Evolutionary conservation across 2,888 invertebrate species (phyloP), one percentile per base, ranked within the genome.

Genomic region (Trichopoda pennipes): DNA sequence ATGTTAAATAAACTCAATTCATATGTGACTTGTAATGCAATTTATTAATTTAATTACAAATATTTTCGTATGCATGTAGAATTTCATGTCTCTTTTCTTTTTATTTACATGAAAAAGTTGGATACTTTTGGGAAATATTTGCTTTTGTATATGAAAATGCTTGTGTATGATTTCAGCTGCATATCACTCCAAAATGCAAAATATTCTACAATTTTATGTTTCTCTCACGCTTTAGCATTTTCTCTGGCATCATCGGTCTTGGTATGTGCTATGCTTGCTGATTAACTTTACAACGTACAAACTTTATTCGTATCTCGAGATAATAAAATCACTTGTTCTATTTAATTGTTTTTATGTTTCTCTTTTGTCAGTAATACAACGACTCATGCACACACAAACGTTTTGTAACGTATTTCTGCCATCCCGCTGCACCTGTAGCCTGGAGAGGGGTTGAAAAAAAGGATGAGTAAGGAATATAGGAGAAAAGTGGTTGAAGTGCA

Each of bases 251-350:
- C 44, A 9, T 17, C n/a, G 47, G n/a, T 23, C 23, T 66, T 51
- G 14, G 14, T 19, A 32, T 35, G 21, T 21, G 53, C n/a, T 23
- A 17, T 55, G 55, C 44, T 55, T 60, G 60, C 38, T 49, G 55
- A 28, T 74, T 47, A 68, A 68, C 58, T 38, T 12, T 38, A 53
- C 38, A 32, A 51, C 51, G n/a, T 42, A 19, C 35, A 69, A 21
- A 32, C 21, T 14, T 47, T 21, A 49, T 19, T 56, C 21, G 35
- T 56, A 68, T 61, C 73, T 55, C 73, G 38, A 55, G 61, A 79
- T 79, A 79, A 79, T 73, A 79, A 74, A 79, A 79, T 74, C 73
- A 55, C 73, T 74, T 79, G 68, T 79, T 74, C 28, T 74, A 61
- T 79, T 79, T 79, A 79, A 79, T 79, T 79, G 68, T 61, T 79